Percentiles rank a stretch among this genome's conserved stretches.
Evolutionary conservation across 1,140 invertebrate species (phyloP).

Genomic region (Leptinotarsa texana): DNA sequence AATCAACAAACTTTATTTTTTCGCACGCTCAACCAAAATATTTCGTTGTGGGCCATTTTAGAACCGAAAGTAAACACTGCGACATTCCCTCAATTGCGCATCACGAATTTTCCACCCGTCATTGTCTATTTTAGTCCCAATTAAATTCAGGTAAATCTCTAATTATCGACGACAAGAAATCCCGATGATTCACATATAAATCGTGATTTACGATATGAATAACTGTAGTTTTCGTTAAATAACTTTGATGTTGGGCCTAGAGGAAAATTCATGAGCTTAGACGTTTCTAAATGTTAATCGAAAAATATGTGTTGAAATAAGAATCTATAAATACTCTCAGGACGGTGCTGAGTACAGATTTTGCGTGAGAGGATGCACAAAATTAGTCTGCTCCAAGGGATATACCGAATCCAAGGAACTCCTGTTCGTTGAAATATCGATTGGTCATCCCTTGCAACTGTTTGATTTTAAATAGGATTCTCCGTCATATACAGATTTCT

Average conservation of each 20-base stretch:
- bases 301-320: constrained; percentile 19
- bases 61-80: too few relatives aligned
- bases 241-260: neutral
- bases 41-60: too few relatives aligned
- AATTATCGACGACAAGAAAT: neutral
- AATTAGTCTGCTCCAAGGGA: neutral
- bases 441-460: too few relatives aligned
- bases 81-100: neutral
- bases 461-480: too few relatives aligned
- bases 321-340: constrained; percentile 21
- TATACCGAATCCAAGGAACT: too few relatives aligned
- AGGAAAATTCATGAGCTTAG: neutral
- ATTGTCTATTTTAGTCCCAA: neutral
- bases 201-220: neutral
- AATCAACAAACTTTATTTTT: too few relatives aligned
- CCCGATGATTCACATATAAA: neutral
- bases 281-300: neutral
- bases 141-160: neutral
- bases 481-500: too few relatives aligned
- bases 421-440: too few relatives aligned
- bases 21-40: too few relatives aligned
- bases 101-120: neutral
- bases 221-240: neutral
- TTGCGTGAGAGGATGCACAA: neutral
- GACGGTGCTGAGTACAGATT: constrained; percentile 15